Evolutionary conservation across 1,140 invertebrate species (phyloP), one percentile per base, ranked within the genome.

Genomic region (Drosophila murphyi): DNA sequence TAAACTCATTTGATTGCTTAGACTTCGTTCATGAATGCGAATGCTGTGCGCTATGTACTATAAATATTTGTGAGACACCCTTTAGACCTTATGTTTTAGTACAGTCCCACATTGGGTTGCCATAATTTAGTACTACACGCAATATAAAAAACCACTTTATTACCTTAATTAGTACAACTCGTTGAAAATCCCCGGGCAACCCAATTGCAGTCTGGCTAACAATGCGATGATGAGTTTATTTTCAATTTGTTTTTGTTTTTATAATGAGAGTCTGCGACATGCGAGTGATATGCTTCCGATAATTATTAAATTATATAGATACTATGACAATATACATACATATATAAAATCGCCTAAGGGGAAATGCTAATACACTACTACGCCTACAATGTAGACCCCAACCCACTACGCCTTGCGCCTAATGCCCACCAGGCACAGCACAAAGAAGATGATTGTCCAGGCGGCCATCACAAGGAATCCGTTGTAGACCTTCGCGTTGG

Each of bases 391-490:
- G 61, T 72, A 20, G 20, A 76, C 80, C 62, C 71, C 63, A 63
- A 57, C 45, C 29, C 41, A 57, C 78, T 93, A 93, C 77, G 90
- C 77, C 71, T 92, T 92, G 39, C 92, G 75, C 61, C 90, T 93
- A 0, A 95, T 73, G 2, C 92, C 82, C 5, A 94, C 47, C 31
- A 94, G 76, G 64, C 93, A 94, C 0, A 93, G 57, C 0, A 77
- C 52, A 34, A 94, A 69, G 29, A 94, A 92, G 35, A 77, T 90
- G 1, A 92, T 57, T 5, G 94, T 95, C 95, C 95, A 96, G 5
- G 82, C 93, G 2, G 92, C 5, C 3, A 94, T 93, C 1, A 95
- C 93, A 2, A 96, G 59, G 63, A 95, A 95, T 7, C 95, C 95
- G 50, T 80, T 92, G 60, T 94, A 94, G 2, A 96, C 95, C 31